Conservation (phyloP, 1,140 invertebrate species). For the Drosophila prosaltans region DNA sequence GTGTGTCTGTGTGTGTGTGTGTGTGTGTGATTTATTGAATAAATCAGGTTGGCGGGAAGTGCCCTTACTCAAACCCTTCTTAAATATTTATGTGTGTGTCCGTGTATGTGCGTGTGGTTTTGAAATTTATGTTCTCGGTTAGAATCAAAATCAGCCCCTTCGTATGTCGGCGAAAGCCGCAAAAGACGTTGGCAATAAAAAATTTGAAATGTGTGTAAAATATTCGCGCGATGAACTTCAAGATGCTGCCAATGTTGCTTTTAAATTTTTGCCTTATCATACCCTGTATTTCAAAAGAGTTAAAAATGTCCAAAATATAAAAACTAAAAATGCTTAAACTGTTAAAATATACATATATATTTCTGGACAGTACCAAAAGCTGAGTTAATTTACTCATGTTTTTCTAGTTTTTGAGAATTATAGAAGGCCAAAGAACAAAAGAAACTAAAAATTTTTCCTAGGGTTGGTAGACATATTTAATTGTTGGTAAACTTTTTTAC, state of each 20-base stretch:
- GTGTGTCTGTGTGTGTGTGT: background rate
- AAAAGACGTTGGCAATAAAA: constrained; percentile 73
- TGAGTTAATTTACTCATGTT: too few species aligned
- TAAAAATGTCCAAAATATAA: too few species aligned
- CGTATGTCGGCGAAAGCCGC: constrained; percentile 62
- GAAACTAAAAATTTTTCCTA: too few species aligned
- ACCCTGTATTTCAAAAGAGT: background rate
- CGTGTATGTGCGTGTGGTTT: constrained; percentile 35
- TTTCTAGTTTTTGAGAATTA: too few species aligned
- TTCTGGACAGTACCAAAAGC: too few species aligned
- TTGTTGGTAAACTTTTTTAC: too few species aligned
- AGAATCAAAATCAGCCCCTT: constrained; percentile 64
- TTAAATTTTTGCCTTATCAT: background rate
- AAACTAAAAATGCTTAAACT: too few species aligned
- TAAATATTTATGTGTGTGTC: constrained; percentile 65
- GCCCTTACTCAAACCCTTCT: constrained; percentile 43
- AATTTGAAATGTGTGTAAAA: constrained; percentile 62
- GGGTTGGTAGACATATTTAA: too few species aligned
- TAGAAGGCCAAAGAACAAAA: too few species aligned
- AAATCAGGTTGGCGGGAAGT: constrained; percentile 66
- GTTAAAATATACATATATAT: too few species aligned
- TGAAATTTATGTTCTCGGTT: constrained; percentile 70
- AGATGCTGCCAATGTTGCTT: background rate
- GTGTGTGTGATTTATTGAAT: constrained; percentile 74
- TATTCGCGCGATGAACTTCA: constrained; percentile 43